Conservation (phyloP, 1,140 invertebrate species). For the Caerostris darwini region DNA sequence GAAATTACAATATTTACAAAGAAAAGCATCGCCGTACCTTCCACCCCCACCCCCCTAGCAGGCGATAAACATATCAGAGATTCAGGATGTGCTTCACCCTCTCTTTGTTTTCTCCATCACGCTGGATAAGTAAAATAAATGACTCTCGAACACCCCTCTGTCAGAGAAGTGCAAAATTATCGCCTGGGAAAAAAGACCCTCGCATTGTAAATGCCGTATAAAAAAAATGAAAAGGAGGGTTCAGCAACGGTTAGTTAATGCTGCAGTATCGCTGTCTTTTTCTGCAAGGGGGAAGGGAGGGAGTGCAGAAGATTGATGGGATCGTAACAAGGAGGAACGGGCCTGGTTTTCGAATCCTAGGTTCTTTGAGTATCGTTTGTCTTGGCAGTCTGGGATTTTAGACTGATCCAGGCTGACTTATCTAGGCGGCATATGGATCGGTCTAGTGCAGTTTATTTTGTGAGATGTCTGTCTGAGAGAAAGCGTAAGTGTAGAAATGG, state of each 20-base stretch:
- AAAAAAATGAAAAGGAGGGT: neutral
- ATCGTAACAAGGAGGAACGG: conserved; percentile 67
- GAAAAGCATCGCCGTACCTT: neutral
- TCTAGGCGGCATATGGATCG: conserved; percentile 23
- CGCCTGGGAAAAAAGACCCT: conserved; percentile 31
- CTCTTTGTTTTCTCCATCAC: neutral
- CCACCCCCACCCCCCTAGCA: neutral
- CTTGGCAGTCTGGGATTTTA: conserved; percentile 54
- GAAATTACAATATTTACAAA: conserved; percentile 58
- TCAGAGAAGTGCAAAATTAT: conserved; percentile 75
- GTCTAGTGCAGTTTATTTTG: neutral
- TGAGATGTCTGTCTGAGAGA: neutral
- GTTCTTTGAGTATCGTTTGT: conserved; percentile 40
- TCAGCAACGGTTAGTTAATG: conserved; percentile 71
- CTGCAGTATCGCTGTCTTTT: conserved; percentile 42
- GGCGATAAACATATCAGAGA: conserved; percentile 63
- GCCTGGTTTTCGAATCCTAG: neutral
- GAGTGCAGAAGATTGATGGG: conserved; percentile 60
- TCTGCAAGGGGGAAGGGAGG: neutral
- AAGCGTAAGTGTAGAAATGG: neutral
- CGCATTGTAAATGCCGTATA: conserved; percentile 50
- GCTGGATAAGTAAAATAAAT: conserved; percentile 75
- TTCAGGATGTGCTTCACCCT: conserved; percentile 6
- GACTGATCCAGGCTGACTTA: conserved; percentile 12
- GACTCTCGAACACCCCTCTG: conserved; percentile 70